Percentiles rank a stretch among this genome's conserved stretches.
Evolutionary conservation across 1,140 invertebrate genomes (phyloP).

Genomic region (Saccostrea glomerata): DNA sequence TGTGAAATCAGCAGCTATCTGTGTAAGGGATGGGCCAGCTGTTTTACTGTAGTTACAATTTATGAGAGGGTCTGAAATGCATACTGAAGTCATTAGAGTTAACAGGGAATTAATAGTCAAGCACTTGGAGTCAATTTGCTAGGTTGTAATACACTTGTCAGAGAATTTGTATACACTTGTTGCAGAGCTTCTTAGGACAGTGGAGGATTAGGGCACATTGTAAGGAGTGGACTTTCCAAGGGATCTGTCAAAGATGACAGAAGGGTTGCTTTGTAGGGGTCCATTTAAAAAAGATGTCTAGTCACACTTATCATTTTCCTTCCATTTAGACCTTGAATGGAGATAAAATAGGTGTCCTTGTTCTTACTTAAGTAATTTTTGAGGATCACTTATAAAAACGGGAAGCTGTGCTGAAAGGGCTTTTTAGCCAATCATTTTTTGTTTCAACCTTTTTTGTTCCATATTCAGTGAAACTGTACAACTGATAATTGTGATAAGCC

Average conservation of each 20-base stretch:
- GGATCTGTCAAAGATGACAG: background rate
- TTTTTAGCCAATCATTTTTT: constrained; percentile 34
- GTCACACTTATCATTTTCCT: background rate
- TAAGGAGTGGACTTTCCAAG: background rate
- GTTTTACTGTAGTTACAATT: background rate
- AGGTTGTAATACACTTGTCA: constrained; percentile 32
- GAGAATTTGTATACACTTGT: constrained; percentile 19
- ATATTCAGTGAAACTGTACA: background rate
- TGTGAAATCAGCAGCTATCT: constrained; percentile 6
- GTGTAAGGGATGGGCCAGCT: constrained; percentile 13
- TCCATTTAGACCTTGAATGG: background rate
- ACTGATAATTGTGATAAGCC: background rate
- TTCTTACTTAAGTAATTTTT: background rate
- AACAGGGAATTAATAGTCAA: constrained; percentile 36
- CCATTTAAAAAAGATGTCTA: background rate
- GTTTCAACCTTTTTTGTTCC: background rate
- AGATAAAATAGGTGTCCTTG: background rate
- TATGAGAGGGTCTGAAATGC: background rate
- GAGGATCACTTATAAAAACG: background rate
- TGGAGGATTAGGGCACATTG: background rate
- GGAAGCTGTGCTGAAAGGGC: background rate
- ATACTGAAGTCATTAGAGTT: constrained; percentile 29
- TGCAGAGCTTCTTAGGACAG: background rate
- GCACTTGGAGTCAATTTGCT: constrained; percentile 30
- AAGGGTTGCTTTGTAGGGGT: background rate